Base-by-base conservation (phyloP, 2,888 invertebrate species). In the Hecatera dysodea region DNA sequence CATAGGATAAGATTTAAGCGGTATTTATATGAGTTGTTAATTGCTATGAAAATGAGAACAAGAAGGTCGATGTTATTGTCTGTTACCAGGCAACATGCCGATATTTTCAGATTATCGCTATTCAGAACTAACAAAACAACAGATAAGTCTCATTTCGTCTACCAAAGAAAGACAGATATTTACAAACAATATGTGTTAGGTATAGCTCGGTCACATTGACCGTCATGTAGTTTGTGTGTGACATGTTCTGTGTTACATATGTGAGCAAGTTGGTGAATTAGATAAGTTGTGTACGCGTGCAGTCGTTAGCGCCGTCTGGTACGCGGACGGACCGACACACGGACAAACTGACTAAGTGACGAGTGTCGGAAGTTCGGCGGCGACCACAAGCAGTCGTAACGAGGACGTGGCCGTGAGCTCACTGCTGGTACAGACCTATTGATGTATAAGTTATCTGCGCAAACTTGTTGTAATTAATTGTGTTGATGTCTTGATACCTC, bases 221-320 rank as follows among this genome's bases (percentile, higher is more conserved):
- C 24, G 48, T 39, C n/a, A n/a, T 27, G 33, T 55, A 53, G 33
- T 46, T 52, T 59, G 46, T 69, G 39, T n/a, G n/a, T 53, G 0
- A 55, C 27, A 46, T 52, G 52, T 22, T 48, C 12, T n/a, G n/a
- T 19, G 42, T 15, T 67, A 44, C 57, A 48, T 67, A 29, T 76
- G 81, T 48, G 50, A 27, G 19, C 66, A 46, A 80, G 53, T 67
- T 67, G 19, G 27, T 52, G 78, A 44, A 77, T 77, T 59, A 77
- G 29, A 77, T 44, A 76, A 77, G 77, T 77, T 76, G 60, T 22
- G 44, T 19, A 19, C 46, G 72, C 50, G 52, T 19, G 48, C 24
- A 36, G 59, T 76, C 81, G 70, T 76, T 50, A 76, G 81, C 53
- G 27, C 52, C 57, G 50, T 17, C 44, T 33, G 65, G 59, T 6